A percentile compares a stretch with the other conserved stretches of the same genome.
Evolutionary conservation across 2,113 vertebrate genomes (phyloP).

Genomic region (Aviceda subcristata): DNA sequence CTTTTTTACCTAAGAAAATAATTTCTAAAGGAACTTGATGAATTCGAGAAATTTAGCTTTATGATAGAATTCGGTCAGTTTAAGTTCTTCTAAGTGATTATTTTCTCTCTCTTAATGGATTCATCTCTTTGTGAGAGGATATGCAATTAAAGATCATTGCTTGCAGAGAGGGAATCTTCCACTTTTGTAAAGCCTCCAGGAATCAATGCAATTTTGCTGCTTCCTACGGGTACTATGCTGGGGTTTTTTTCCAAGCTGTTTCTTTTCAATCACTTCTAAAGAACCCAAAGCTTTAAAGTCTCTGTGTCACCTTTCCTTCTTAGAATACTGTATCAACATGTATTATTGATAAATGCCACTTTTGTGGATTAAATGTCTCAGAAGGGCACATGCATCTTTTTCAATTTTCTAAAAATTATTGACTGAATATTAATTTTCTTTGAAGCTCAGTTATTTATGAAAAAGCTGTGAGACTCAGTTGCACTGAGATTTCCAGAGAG

Average conservation of each 20-base stretch:
- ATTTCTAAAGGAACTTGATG: background rate
- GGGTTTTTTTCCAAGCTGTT: accelerated
- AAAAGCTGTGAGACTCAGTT: background rate
- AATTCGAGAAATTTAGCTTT: background rate
- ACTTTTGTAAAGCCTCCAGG: background rate
- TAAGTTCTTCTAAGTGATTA: background rate
- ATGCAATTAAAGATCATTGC: background rate
- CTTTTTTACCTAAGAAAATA: background rate
- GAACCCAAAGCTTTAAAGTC: background rate
- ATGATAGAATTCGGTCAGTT: background rate
- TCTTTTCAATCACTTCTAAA: background rate
- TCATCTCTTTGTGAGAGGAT: background rate
- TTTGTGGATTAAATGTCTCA: constrained; percentile 8
- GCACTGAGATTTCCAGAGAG: background rate
- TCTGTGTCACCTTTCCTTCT: background rate
- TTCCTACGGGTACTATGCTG: background rate
- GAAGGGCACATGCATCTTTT: background rate
- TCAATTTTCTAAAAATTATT: background rate
- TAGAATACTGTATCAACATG: background rate
- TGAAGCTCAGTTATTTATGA: background rate
- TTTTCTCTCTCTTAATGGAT: background rate
- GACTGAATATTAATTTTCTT: background rate
- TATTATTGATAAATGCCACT: constrained; percentile 59
- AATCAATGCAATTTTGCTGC: background rate
- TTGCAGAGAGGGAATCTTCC: background rate